These are phyloP conservation scores for Apis dorsata DNA, from an alignment of 1,140 invertebrate species.

Conservation along the genomic window DNA sequence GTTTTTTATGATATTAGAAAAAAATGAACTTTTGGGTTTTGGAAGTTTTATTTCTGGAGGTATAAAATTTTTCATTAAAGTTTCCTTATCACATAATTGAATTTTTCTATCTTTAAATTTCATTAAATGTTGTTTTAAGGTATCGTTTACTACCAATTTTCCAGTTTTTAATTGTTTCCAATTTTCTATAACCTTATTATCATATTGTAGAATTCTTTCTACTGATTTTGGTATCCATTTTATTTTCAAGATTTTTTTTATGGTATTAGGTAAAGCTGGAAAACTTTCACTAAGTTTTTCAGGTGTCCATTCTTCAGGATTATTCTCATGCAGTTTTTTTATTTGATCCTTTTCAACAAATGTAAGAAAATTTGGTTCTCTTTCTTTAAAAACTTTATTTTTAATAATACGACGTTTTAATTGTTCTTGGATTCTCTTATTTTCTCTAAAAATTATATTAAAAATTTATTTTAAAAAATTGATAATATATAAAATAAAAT, in stretches of 20 bases:
- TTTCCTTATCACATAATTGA: conserved; percentile 66
- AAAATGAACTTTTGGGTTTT: conserved; percentile 67
- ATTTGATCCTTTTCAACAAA: conserved; percentile 93
- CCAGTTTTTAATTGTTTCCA: conserved; percentile 84
- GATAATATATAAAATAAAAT: background rate
- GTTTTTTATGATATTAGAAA: conserved; percentile 54
- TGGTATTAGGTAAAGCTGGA: conserved; percentile 84
- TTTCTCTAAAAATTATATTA: conserved; percentile 67
- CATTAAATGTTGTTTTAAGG: conserved; percentile 82
- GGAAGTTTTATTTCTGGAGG: conserved; percentile 60
- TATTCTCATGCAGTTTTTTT: conserved; percentile 82
- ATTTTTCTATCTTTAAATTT: conserved; percentile 84
- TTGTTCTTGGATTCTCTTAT: conserved; percentile 71
- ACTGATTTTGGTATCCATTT: conserved; percentile 83
- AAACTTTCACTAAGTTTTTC: conserved; percentile 89
- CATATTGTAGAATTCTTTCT: conserved; percentile 83
- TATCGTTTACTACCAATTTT: conserved; percentile 78
- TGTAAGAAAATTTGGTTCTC: conserved; percentile 87
- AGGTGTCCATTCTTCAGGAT: conserved; percentile 87
- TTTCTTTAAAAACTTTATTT: conserved; percentile 87
- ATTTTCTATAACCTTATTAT: conserved; percentile 83
- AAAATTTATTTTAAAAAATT: background rate
- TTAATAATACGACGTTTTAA: conserved; percentile 83
- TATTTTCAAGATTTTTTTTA: conserved; percentile 82
- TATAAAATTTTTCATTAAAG: conserved; percentile 65